Conservation (phyloP, 2,888 invertebrate genomes). For the Mimas tiliae region DNA sequence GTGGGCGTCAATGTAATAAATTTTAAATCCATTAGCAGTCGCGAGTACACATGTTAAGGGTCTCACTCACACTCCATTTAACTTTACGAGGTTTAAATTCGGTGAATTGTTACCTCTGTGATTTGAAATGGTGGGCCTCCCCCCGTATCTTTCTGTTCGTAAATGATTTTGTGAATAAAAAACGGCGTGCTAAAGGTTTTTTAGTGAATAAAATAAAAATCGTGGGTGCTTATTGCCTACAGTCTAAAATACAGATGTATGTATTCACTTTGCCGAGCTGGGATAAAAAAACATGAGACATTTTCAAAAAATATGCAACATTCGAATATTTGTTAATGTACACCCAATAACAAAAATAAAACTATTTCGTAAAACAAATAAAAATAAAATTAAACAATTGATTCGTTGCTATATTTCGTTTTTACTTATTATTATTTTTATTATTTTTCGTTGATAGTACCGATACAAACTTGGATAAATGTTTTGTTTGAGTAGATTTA, state of each 20-base stretch:
- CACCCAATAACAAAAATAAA: too few species aligned
- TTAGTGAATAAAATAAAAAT: not conserved
- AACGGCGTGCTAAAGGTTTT: slow-evolving; percentile 4
- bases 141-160: slow-evolving; percentile 33
- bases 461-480: too few species aligned
- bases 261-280: too few species aligned
- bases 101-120: slow-evolving; percentile 71
- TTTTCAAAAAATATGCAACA: not conserved
- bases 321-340: too few species aligned
- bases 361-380: too few species aligned
- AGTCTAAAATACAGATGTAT: too few species aligned
- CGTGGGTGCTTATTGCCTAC: too few species aligned
- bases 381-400: too few species aligned
- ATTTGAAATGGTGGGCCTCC: slow-evolving; percentile 28
- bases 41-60: slow-evolving; percentile 79
- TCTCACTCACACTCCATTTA: slow-evolving; percentile 77
- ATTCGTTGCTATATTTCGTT: too few species aligned
- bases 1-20: slow-evolving; percentile 79
- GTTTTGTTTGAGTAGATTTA: too few species aligned
- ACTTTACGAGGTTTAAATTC: slow-evolving; percentile 82
- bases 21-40: slow-evolving; percentile 82
- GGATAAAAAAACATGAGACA: not conserved
- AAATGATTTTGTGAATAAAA: slow-evolving; percentile 36
- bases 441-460: too few species aligned
- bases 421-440: too few species aligned